A percentile compares a stretch with the other conserved stretches of the same genome.
These are phyloP conservation scores for Drosophila cardini DNA, from an alignment of 1,140 invertebrate species.

Conservation along the genomic window DNA sequence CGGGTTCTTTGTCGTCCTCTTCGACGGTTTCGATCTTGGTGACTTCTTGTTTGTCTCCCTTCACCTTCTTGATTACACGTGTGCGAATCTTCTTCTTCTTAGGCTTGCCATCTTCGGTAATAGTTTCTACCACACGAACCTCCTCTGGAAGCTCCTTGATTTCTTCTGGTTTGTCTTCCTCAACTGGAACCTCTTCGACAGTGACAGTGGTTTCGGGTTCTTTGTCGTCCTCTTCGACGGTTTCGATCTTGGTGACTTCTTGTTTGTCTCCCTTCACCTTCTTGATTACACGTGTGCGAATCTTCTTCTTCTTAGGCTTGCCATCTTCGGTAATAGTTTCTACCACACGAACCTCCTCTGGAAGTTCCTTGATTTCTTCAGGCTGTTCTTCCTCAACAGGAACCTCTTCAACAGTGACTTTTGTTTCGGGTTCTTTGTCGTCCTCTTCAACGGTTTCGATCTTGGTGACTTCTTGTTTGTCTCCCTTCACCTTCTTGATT, in stretches of 20 bases:
- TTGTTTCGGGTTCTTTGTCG: constrained; percentile 75
- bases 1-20: constrained; percentile 39
- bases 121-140: constrained; percentile 30
- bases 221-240: constrained; percentile 52
- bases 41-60: constrained; percentile 38
- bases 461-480: constrained; percentile 78
- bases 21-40: constrained; percentile 40
- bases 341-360: constrained; percentile 27
- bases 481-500: constrained; percentile 73
- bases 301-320: constrained; percentile 44
- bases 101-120: constrained; percentile 31
- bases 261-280: constrained; percentile 51
- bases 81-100: constrained; percentile 41
- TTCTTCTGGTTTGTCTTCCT: constrained; percentile 27
- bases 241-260: constrained; percentile 57
- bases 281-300: constrained; percentile 51
- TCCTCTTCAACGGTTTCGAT: constrained; percentile 85
- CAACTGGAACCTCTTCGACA: constrained; percentile 27
- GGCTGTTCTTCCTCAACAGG: constrained; percentile 32
- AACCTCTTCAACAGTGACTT: constrained; percentile 60
- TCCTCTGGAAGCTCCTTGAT: constrained; percentile 36
- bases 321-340: constrained; percentile 49
- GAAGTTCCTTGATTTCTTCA: constrained; percentile 30
- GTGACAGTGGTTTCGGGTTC: constrained; percentile 48
- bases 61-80: constrained; percentile 38